Evolutionary conservation across 2,797 vertebrate genomes (phyloP).

Genomic region (Sebastolobus altivelis): DNA sequence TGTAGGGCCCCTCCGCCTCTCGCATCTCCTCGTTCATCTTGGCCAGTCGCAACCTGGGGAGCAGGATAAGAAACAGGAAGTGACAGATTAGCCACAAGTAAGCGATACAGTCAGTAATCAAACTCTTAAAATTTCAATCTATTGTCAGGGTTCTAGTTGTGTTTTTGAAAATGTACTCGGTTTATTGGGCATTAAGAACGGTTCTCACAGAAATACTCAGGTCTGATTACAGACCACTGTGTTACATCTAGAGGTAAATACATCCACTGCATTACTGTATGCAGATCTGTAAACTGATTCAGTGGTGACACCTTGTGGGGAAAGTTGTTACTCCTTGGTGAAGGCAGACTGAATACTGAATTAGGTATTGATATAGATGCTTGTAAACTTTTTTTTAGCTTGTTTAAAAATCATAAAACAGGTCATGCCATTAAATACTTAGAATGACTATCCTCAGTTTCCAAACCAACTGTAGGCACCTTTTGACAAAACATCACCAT

Average conservation of each 20-base stretch:
- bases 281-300: not conserved
- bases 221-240: not conserved
- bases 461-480: not conserved
- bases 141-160: not conserved
- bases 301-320: conserved; percentile 40
- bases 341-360: not conserved
- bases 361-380: not conserved
- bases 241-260: not conserved
- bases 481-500: not conserved
- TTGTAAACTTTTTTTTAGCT: not conserved
- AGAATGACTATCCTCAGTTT: not conserved
- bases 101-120: not conserved
- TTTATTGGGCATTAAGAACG: not conserved
- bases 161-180: not conserved
- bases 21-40: conserved; percentile 99
- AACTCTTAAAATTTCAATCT: not conserved
- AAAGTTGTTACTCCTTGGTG: not conserved
- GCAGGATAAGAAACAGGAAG: not conserved
- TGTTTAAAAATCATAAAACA: too few relatives aligned
- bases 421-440: too few relatives aligned
- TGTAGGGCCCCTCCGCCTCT: conserved; percentile 96
- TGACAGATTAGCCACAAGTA: not conserved
- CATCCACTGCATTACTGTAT: not conserved
- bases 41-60: conserved; percentile 92
- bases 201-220: not conserved